Evolutionary conservation across 2,888 invertebrate genomes (phyloP).

Genomic region (Apocheima hispidaria): DNA sequence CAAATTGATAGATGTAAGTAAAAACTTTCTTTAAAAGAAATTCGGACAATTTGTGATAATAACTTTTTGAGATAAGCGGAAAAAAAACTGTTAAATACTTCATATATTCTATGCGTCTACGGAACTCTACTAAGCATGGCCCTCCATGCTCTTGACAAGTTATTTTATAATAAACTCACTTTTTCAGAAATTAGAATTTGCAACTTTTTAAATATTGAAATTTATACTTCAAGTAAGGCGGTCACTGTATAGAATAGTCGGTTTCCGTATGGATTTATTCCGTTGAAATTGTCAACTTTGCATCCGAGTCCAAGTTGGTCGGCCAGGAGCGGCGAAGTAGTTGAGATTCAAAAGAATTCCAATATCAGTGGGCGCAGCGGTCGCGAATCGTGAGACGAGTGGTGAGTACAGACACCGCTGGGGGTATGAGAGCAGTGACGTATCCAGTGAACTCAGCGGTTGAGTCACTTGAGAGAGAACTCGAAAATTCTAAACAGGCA

Average conservation of each 20-base stretch:
- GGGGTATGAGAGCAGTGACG: conserved; percentile 13
- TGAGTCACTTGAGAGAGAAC: no score
- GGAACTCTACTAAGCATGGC: no score
- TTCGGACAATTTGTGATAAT: no score
- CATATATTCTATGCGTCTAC: no score
- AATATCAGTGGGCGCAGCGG: conserved; percentile 68
- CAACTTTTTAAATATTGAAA: conserved; percentile 1
- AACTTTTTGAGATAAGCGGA: no score
- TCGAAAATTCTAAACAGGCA: no score
- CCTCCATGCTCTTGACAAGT: no score
- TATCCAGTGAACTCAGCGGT: neutral
- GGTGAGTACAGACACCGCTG: conserved; percentile 38
- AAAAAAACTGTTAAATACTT: no score
- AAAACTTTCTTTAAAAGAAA: no score
- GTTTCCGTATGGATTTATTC: conserved; percentile 45
- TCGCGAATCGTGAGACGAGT: conserved; percentile 58
- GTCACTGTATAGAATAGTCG: conserved; percentile 17
- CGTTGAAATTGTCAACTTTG: conserved; percentile 68
- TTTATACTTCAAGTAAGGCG: conserved; percentile 6
- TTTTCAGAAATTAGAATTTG: neutral
- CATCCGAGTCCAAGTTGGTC: conserved; percentile 69
- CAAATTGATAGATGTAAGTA: no score
- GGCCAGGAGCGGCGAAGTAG: conserved; percentile 63
- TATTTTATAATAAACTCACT: no score
- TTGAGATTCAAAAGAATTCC: conserved; percentile 82